Conservation (phyloP, 30 jellyfish, hydroid and myxozoan genomes). For the Aurelia aurita region DNA sequence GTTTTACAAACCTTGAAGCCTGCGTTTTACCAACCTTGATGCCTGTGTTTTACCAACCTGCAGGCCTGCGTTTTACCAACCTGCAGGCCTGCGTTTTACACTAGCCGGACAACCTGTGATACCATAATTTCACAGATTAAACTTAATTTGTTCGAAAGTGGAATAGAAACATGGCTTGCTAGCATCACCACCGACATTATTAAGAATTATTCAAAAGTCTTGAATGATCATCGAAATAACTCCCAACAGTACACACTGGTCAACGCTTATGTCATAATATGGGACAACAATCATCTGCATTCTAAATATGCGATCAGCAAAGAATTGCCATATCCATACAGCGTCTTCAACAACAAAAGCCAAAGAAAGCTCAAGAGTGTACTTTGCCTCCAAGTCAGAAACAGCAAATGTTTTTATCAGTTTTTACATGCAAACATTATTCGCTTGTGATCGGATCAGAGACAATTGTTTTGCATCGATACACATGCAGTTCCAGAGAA, state of each 20-base stretch:
- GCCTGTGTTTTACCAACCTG: no score
- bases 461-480: slow-evolving; percentile 2
- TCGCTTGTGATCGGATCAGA: slow-evolving; percentile 1
- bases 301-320: no score
- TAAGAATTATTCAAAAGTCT: background rate
- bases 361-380: no score
- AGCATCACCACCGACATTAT: background rate
- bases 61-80: no score
- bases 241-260: background rate
- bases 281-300: slow-evolving; percentile 1
- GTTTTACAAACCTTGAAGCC: no score
- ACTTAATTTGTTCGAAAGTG: background rate
- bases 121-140: background rate
- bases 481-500: slow-evolving; percentile 8
- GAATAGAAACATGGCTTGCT: background rate
- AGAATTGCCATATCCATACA: no score
- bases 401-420: background rate
- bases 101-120: slow-evolving; percentile 6
- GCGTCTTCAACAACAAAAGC: no score
- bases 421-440: slow-evolving; percentile 8
- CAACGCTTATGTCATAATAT: slow-evolving; percentile 1
- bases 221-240: background rate
- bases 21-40: no score
- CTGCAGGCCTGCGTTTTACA: no score
- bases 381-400: no score